Percentiles rank a stretch among this genome's conserved stretches.
phyloP scores from a whole-genome alignment of 2,797 vertebrate species.

The Fratercula arctica region DNA sequence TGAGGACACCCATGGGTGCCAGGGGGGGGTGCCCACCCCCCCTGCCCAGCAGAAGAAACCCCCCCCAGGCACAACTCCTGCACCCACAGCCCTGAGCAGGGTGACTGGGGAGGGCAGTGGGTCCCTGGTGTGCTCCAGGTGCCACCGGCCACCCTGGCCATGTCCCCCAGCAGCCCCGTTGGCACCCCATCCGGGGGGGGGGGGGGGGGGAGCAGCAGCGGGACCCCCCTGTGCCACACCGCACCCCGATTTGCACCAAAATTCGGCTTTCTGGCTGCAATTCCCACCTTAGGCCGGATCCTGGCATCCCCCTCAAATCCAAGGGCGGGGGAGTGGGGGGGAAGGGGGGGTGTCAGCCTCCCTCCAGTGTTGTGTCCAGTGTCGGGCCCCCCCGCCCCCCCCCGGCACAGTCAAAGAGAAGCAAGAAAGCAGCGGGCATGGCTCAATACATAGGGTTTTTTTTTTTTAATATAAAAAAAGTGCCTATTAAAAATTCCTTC shows the following conservation, averaged over 20 bases:
- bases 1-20: background rate
- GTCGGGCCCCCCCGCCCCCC: background rate
- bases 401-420: background rate
- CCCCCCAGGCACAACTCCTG: too few species aligned
- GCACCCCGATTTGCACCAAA: background rate
- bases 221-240: background rate
- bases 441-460: background rate
- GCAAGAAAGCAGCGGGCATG: background rate
- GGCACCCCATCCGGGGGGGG: too few species aligned
- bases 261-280: background rate
- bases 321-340: background rate
- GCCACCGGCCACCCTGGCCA: too few species aligned
- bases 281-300: background rate
- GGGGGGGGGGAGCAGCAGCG: background rate
- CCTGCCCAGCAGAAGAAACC: too few species aligned
- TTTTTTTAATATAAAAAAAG: background rate
- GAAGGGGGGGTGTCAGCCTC: background rate
- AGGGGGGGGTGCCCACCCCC: too few species aligned
- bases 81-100: too few species aligned
- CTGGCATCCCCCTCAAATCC: background rate
- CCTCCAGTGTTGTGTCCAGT: background rate
- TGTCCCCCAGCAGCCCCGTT: too few species aligned
- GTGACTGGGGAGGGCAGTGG: too few species aligned
- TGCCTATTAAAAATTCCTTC: slow-evolving; percentile 41
- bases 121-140: too few species aligned